Evolutionary conservation across 2,888 invertebrate species (phyloP).

Genomic region (Palloptera scutellata): DNA sequence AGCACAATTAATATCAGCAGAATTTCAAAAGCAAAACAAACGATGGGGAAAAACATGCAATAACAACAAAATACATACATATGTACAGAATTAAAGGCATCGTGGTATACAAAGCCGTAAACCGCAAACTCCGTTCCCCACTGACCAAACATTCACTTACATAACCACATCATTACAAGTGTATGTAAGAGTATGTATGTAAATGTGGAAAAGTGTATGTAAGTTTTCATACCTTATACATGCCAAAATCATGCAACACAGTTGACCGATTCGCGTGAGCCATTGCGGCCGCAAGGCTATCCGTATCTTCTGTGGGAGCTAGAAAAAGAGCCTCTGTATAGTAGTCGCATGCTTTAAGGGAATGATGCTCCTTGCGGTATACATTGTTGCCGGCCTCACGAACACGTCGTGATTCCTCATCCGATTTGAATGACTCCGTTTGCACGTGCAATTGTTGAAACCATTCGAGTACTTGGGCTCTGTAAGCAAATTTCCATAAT

Average conservation of each 20-base stretch:
- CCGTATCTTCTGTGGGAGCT: constrained; percentile 46
- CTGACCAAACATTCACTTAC: not conserved
- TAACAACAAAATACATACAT: not conserved
- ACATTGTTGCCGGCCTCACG: constrained; percentile 51
- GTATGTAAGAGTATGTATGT: not conserved
- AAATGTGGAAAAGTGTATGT: not conserved
- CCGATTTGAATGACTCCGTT: constrained; percentile 49
- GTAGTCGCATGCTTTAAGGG: constrained; percentile 49
- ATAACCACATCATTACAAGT: not conserved
- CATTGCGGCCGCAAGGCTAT: constrained; percentile 49
- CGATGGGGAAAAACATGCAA: not conserved
- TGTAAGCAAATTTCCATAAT: constrained; percentile 21
- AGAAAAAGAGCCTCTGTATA: constrained; percentile 51
- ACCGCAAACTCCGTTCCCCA: not conserved
- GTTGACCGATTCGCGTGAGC: constrained; percentile 51
- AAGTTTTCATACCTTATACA: constrained; percentile 46
- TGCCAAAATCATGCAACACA: constrained; percentile 49
- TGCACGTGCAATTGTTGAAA: constrained; percentile 50
- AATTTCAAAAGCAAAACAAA: not conserved
- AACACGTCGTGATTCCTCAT: constrained; percentile 49
- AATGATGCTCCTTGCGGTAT: constrained; percentile 49
- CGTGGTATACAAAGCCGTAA: not conserved
- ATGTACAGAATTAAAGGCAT: not conserved
- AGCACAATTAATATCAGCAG: not conserved
- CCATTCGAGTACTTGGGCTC: constrained; percentile 51